Percentiles rank a stretch among this genome's conserved stretches.
These are phyloP conservation scores for Alloscopus bannaensis DNA, from an alignment of 2,888 invertebrate species.

Conservation along the genomic window DNA sequence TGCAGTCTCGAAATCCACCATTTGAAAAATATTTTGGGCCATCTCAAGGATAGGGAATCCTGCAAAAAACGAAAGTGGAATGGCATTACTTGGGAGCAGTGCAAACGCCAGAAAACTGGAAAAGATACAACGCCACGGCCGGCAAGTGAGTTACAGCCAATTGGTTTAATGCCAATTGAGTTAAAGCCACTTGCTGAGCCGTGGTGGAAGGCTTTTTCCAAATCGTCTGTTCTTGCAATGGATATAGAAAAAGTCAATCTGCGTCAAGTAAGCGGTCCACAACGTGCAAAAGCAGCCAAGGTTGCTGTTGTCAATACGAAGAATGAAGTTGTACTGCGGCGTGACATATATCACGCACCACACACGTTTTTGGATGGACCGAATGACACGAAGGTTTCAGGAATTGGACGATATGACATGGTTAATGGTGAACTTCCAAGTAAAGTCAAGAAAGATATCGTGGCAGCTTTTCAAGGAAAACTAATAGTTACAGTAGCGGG, in stretches of 20 bases:
- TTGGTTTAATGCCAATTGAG: constrained; percentile 13
- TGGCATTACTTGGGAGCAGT: not conserved
- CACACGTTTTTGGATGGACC: not conserved
- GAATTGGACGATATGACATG: constrained; percentile 1
- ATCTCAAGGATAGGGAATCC: not conserved
- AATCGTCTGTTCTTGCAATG: not conserved
- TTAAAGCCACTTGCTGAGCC: not conserved
- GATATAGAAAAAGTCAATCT: constrained; percentile 12
- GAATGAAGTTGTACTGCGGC: not conserved
- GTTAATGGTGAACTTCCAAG: not conserved
- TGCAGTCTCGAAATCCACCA: not conserved
- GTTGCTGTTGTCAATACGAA: not conserved
- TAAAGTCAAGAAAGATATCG: constrained; percentile 9
- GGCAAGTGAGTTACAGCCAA: constrained; percentile 9
- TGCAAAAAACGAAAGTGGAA: constrained; percentile 15
- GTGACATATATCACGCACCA: constrained; percentile 1
- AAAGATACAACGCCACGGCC: constrained; percentile 3
- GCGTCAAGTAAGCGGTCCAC: not conserved
- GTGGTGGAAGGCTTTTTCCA: constrained; percentile 1
- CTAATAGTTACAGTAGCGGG: constrained; percentile 31
- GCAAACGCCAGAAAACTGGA: not conserved
- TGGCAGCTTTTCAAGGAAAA: too few relatives aligned
- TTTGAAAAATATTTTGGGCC: constrained; percentile 13
- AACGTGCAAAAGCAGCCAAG: constrained; percentile 8
- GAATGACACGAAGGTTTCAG: not conserved